Evolutionary conservation across 1,140 invertebrate species (phyloP), one percentile per base, ranked within the genome.

Genomic region (Aleiodes sp.): DNA sequence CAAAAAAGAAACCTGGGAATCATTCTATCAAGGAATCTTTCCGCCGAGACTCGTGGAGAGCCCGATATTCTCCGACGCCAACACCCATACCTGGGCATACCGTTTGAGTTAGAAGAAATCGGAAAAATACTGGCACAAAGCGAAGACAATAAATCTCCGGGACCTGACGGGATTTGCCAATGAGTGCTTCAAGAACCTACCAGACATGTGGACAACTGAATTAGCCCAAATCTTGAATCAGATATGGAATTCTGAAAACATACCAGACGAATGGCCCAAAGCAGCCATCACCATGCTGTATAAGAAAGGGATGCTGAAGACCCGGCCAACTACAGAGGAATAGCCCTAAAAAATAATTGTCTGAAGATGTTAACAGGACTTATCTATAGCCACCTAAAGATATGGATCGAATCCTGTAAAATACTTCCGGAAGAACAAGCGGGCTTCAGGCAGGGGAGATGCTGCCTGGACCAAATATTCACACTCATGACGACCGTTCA

Each of bases 271-370:
- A n/a, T 73, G 68, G 69, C 43, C 31, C 39, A 52, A 24, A 10
- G 52, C 69, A 21, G 31, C 39, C 6, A 41, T 65, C 10, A 43
- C 31, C 21, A 46, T 68, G 39, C 21, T 73, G 0, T 59, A 72
- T 39, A 79, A 77, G 52, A 76, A 73, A 60, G 73, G 77, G 71
- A 73, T 31, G 2, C 4, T 16, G 19, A 14, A 2, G 60, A 75
- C 37, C 76, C 76, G 8, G 10, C 12, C 14, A 77, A 76, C 39
- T 79, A 76, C 56, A 61, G 76, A 57, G 69, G 66, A 2, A 79
- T 79, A 9, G 67, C 74, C 0, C 35, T 78, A 1, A 33, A 76
- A 0, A 75, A 75, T 28, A 64, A 52, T 4, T 60, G 61, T 4
- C 24, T 68, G 0, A 79, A 79, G 52, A 21, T 78, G 4, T 76